These are phyloP conservation scores for Dipodomys merriami DNA, from an alignment of 2,113 vertebrate species.

Conservation along the genomic window DNA sequence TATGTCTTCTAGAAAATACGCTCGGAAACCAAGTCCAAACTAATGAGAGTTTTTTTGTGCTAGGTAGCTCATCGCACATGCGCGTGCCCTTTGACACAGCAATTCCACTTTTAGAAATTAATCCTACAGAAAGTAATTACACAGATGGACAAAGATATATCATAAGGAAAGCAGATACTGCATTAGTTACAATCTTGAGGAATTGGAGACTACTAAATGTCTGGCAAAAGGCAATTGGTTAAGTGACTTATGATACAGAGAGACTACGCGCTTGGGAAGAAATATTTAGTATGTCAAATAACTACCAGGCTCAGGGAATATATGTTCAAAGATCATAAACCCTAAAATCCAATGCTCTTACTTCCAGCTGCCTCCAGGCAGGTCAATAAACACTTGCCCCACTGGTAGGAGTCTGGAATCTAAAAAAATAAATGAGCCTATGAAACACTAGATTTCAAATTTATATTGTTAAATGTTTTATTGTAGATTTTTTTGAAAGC, in stretches of 20 bases:
- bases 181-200: slow-evolving; percentile 61
- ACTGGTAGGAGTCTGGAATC: neutral
- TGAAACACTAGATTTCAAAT: neutral
- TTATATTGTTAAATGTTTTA: slow-evolving; percentile 17
- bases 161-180: slow-evolving; percentile 39
- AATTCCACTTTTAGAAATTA: slow-evolving; percentile 56
- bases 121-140: slow-evolving; percentile 58
- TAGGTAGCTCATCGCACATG: slow-evolving; percentile 13
- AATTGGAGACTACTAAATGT: slow-evolving; percentile 57
- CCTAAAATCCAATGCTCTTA: slow-evolving; percentile 55
- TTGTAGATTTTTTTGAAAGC: neutral
- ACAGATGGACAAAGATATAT: slow-evolving; percentile 58
- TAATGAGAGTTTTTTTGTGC: neutral
- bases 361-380: slow-evolving; percentile 25
- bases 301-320: slow-evolving; percentile 42
- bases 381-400: neutral
- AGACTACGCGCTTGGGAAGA: slow-evolving; percentile 42
- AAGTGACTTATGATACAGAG: slow-evolving; percentile 66
- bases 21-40: neutral
- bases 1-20: slow-evolving; percentile 32
- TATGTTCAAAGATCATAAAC: slow-evolving; percentile 64
- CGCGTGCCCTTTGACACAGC: slow-evolving; percentile 26
- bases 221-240: slow-evolving; percentile 64
- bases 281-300: slow-evolving; percentile 64
- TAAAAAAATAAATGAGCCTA: slow-evolving; percentile 1